Percentiles rank a stretch among this genome's conserved stretches.
These are phyloP conservation scores for Pollachius pollachius DNA, from an alignment of 2,113 vertebrate genomes.

Conservation along the genomic window DNA sequence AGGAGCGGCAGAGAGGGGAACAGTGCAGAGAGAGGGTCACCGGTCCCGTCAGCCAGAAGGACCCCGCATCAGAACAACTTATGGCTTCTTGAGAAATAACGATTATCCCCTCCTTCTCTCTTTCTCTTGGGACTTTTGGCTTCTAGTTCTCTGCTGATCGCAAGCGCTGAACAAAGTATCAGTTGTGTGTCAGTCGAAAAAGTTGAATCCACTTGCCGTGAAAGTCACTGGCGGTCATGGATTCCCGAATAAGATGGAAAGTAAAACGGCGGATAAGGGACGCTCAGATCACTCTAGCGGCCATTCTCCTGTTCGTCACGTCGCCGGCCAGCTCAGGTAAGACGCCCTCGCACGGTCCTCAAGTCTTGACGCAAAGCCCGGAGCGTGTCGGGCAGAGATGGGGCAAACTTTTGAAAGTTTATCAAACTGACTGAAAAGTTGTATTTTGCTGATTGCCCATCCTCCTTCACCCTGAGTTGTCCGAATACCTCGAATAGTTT, in stretches of 20 bases:
- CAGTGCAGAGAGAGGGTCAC: slow-evolving; percentile 59
- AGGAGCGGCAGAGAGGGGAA: slow-evolving; percentile 36
- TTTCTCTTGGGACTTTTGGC: slow-evolving; percentile 67
- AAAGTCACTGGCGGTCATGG: slow-evolving; percentile 75
- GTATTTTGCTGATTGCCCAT: no score
- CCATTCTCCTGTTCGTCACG: slow-evolving; percentile 73
- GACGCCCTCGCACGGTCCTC: slow-evolving; percentile 30
- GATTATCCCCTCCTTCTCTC: background rate
- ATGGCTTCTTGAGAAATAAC: slow-evolving; percentile 60
- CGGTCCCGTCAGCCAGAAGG: slow-evolving; percentile 63
- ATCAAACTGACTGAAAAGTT: background rate
- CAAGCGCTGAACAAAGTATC: slow-evolving; percentile 51
- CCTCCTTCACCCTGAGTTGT: no score
- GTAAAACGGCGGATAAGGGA: slow-evolving; percentile 80
- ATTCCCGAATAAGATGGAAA: slow-evolving; percentile 82
- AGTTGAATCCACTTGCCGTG: slow-evolving; percentile 66
- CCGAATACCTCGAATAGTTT: no score
- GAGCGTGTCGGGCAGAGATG: no score
- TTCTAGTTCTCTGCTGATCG: slow-evolving; percentile 55
- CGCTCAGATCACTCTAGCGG: slow-evolving; percentile 66
- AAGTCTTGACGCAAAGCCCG: slow-evolving; percentile 4
- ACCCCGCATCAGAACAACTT: slow-evolving; percentile 61
- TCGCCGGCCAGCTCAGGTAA: slow-evolving; percentile 78
- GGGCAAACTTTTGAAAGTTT: background rate
- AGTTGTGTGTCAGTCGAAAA: slow-evolving; percentile 43